Percentiles rank a stretch among this genome's conserved stretches.
Evolutionary conservation across 1,140 invertebrate genomes (phyloP).

Genomic region (Penaeus indicus): DNA sequence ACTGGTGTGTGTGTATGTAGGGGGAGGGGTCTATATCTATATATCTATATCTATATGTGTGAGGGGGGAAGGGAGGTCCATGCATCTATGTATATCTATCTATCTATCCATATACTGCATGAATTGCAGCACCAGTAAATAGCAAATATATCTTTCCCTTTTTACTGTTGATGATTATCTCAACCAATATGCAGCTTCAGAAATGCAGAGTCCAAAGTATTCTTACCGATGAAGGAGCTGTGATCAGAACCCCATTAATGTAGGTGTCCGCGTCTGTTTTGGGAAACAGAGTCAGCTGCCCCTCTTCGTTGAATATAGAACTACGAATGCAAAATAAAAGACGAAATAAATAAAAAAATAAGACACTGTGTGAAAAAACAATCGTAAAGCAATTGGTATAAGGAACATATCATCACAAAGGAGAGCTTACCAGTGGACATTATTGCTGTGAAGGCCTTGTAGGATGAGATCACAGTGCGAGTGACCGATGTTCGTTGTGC

Average conservation of each 20-base stretch:
- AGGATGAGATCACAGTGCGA: conserved; percentile 74
- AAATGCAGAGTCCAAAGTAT: background rate
- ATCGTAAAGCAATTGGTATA: conserved; percentile 69
- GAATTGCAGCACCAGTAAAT: too few species aligned
- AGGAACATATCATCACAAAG: conserved; percentile 72
- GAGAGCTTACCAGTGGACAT: conserved; percentile 77
- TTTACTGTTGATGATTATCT: background rate
- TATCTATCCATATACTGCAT: too few species aligned
- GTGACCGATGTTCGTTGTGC: conserved; percentile 70
- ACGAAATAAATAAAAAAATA: background rate
- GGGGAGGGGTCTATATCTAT: background rate
- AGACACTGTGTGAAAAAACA: background rate
- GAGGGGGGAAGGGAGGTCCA: too few species aligned
- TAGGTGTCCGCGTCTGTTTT: conserved; percentile 36
- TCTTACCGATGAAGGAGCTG: conserved; percentile 34
- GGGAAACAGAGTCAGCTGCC: conserved; percentile 34
- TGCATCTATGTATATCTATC: too few species aligned
- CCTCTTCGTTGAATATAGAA: conserved; percentile 41
- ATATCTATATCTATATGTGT: too few species aligned
- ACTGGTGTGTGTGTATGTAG: background rate
- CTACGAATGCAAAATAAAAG: conserved; percentile 25
- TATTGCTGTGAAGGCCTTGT: conserved; percentile 77
- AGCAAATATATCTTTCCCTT: background rate
- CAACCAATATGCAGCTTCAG: background rate
- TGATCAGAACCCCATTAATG: conserved; percentile 42